Percentiles rank a stretch among this genome's conserved stretches.
These are phyloP conservation scores for Aplidium turbinatum DNA, from an alignment of 23 tunicate genomes.

Conservation along the genomic window DNA sequence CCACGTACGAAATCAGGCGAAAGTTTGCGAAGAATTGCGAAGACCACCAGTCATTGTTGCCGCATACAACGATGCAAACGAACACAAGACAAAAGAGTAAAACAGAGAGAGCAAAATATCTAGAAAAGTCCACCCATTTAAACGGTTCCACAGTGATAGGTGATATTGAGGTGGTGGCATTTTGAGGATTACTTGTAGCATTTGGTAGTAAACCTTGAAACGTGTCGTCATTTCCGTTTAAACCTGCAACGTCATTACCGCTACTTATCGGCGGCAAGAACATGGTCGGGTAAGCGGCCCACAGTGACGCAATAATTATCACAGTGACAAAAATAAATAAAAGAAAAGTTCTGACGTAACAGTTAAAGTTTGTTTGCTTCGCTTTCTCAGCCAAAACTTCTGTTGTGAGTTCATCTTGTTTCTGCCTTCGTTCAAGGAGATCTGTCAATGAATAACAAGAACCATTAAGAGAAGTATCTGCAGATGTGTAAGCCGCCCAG, in stretches of 20 bases:
- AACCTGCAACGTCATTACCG: no score
- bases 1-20: constrained; percentile 17
- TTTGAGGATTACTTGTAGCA: no score
- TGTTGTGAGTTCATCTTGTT: no score
- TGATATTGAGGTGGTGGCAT: no score
- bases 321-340: background rate
- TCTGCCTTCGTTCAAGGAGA: constrained; percentile 32
- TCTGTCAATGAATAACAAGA: background rate
- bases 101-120: constrained; percentile 11
- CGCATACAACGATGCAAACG: constrained; percentile 22
- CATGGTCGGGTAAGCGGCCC: constrained; percentile 22
- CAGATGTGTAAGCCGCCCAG: no score
- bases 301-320: constrained; percentile 2
- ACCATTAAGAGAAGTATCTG: background rate
- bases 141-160: no score
- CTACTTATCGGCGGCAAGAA: background rate
- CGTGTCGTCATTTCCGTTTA: no score
- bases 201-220: no score
- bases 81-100: background rate
- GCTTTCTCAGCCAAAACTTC: no score
- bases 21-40: background rate
- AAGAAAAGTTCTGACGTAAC: background rate
- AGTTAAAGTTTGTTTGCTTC: no score
- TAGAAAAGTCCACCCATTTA: constrained; percentile 7
- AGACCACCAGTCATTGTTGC: constrained; percentile 37